Evolutionary conservation across 1,140 invertebrate species (phyloP), one percentile per base, ranked within the genome.

Genomic region (Drosophila kanapiae): DNA sequence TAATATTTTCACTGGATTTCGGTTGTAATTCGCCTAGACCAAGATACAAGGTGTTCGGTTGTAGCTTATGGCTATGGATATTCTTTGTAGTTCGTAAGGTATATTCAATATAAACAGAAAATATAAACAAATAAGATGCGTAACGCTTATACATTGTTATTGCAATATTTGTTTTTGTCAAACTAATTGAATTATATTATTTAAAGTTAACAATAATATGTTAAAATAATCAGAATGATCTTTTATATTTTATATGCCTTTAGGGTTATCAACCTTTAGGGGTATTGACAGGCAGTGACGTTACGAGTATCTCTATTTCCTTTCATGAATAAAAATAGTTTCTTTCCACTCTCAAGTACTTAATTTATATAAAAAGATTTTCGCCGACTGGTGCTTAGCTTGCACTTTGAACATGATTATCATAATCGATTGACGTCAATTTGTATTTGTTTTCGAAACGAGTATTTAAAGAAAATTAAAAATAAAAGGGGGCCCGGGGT

Each of bases 341-440:
- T 68, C 63, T 62, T 8, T 14, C 4, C 56, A 60, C 54, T 74
- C 62, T 54, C 62, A 71, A 40, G 64, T 62, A 75, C 77, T 69
- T 59, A 57, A 40, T 77, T 61, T 69, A 53, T 40, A 72, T 37
- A 16, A 31, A 45, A 58, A 48, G 33, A 45, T 47, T 63, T 38
- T 80, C 10, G 16, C 61, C 35, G 14, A 38, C 45, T 61, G 31
- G 27, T 58, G 35, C 31, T 47, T 29, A 13, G 62, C 62, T 54
- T 83, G 83, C 83, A 80, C 64, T 78, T 83, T 69, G 70, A 75
- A 59, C 76, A 83, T 88, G 83, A 88, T 87, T 88, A 88, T 87
- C 84, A 77, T 79, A 47, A 74, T 65, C 61, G 72, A 78, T 84
- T 87, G 80, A 87, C 84, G 80, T 87, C 84, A 87, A 80, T 84